Evolutionary conservation across 1,140 invertebrate genomes (phyloP).

Genomic region (Rhopalosiphum maidis): DNA sequence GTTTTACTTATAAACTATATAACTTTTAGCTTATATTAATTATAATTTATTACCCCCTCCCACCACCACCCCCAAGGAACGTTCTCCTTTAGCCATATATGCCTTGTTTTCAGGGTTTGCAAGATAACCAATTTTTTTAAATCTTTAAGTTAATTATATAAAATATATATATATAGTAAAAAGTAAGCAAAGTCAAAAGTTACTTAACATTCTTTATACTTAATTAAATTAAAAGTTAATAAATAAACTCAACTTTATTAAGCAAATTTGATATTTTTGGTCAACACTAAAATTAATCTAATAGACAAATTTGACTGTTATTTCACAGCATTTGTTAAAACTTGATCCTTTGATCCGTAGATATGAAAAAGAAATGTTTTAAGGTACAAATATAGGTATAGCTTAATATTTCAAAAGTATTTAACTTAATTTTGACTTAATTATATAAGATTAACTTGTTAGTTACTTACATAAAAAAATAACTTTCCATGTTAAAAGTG

Average conservation of each 20-base stretch:
- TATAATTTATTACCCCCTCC: no score
- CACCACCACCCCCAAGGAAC: no score
- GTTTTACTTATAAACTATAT: no score
- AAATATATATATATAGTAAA: background rate
- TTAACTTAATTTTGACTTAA: background rate
- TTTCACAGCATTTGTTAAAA: background rate
- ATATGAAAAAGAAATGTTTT: background rate
- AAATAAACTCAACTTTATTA: background rate
- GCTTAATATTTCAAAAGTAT: background rate
- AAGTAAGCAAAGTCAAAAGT: background rate
- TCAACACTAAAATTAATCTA: background rate
- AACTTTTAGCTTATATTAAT: no score
- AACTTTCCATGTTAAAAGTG: background rate
- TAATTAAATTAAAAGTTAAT: background rate
- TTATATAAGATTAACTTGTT: background rate
- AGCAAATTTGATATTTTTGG: background rate
- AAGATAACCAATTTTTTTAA: no score
- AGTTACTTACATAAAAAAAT: background rate
- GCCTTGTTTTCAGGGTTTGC: no score
- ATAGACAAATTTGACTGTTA: background rate
- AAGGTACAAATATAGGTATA: background rate
- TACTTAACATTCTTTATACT: background rate
- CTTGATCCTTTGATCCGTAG: background rate
- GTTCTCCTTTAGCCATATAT: no score
- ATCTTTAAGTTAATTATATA: background rate